Percentiles rank a stretch among this genome's conserved stretches.
These are phyloP conservation scores for Gavia stellata DNA, from an alignment of 2,113 vertebrate species.

Conservation along the genomic window DNA sequence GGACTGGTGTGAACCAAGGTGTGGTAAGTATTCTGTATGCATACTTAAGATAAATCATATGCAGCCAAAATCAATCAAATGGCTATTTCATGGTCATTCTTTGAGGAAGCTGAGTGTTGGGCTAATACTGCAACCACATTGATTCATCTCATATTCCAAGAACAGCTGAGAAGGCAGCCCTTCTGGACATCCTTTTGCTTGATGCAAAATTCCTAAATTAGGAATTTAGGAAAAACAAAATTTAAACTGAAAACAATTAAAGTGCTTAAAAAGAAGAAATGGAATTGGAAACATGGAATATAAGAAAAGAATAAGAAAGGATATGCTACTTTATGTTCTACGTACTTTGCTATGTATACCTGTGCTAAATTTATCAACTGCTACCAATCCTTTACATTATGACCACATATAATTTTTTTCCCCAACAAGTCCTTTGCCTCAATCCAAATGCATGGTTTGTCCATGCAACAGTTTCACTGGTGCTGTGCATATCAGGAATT, in stretches of 20 bases:
- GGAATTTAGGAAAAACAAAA: not conserved
- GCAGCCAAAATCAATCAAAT: not conserved
- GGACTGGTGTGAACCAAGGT: not conserved
- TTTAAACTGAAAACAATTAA: not conserved
- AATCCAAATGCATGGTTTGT: not conserved
- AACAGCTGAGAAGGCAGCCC: not conserved
- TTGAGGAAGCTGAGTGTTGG: not conserved
- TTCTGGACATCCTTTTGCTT: not conserved
- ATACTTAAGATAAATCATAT: not conserved
- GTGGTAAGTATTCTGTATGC: not conserved
- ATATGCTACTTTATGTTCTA: not conserved
- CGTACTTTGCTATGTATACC: not conserved
- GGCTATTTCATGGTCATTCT: not conserved
- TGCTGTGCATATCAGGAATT: not conserved
- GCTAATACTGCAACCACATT: not conserved
- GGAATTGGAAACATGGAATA: not conserved
- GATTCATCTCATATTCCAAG: not conserved
- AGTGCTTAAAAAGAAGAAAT: not conserved
- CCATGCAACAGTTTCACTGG: not conserved
- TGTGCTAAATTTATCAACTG: not conserved
- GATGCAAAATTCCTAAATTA: no score
- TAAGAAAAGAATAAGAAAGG: not conserved
- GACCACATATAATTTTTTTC: not conserved
- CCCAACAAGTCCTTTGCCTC: not conserved
- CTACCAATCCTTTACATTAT: not conserved